Base-by-base conservation (phyloP, 2,797 vertebrate genomes). In the Sebastes itinus region DNA sequence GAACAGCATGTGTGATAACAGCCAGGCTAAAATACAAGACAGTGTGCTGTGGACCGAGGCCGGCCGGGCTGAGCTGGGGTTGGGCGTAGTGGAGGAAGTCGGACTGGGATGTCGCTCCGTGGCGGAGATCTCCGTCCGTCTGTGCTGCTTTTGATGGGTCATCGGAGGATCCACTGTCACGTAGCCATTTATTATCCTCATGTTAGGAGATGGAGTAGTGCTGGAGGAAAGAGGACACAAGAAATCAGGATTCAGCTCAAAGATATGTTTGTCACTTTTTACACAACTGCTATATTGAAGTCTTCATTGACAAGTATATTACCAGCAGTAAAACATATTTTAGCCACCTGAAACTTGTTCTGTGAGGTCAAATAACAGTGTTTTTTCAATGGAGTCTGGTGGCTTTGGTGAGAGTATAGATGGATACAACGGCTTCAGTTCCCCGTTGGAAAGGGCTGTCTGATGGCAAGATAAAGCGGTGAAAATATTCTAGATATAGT, bases 181-280 rank as follows among this genome's bases (percentile, higher is more conserved):
- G 4, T 98, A 96, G 82, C 96, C 96, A 3, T 97, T 96, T 27
- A 96, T 96, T 90, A 97, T 96, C 92, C 95, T 96, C 87, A 96
- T 83, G n/a, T 94, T 96, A 9, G 97, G 96, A 23, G 95, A 93
- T 0, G 96, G 94, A 5, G 96, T 97, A 3, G 97, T 97, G 91
- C 98, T 97, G 67, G 22, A 60, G 46, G 30, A 58, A 30, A 25
- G 6, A 69, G 4, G 22, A 54, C 32, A 70, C 23, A 66, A 52
- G 16, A 54, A 64, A 75, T 72, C 14, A 62, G 25, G 30, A 18
- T 49, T 76, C 23, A 49, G 7, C 23, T 7, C 0, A 1, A 22
- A 42, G 14, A 42, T 38, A 14, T 38, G 35, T 38, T 42, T 46
- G 42, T 46, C 42, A 46, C 42, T 46, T 46, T 46, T 46, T 46